Evolutionary conservation across 2,888 invertebrate species (phyloP).

Genomic region (Nysson spinosus): DNA sequence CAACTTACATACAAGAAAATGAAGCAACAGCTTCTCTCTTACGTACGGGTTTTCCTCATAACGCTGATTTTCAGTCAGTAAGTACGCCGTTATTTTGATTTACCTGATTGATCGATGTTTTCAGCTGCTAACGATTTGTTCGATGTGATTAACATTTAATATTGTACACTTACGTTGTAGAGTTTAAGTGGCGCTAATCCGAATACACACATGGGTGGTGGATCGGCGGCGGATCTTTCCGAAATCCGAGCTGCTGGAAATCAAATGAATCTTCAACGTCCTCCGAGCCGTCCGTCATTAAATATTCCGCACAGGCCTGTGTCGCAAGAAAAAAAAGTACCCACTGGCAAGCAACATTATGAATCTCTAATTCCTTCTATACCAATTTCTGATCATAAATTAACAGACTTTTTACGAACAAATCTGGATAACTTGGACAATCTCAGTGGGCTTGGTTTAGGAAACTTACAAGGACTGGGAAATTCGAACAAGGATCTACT

Average conservation of each 20-base stretch:
- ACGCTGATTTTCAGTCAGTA: conserved; percentile 71
- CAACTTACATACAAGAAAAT: conserved; percentile 72
- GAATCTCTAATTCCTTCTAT: conserved; percentile 73
- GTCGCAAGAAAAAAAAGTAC: conserved; percentile 74
- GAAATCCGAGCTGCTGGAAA: conserved; percentile 69
- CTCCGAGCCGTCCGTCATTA: conserved; percentile 74
- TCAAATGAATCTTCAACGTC: conserved; percentile 74
- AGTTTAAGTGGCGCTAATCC: conserved; percentile 66
- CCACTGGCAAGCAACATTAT: conserved; percentile 74
- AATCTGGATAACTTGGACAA: conserved; percentile 86
- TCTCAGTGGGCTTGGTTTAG: conserved; percentile 74
- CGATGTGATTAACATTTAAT: background rate
- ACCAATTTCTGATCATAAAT: conserved; percentile 81
- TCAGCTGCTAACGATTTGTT: background rate
- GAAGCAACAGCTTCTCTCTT: conserved; percentile 71
- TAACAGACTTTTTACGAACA: conserved; percentile 85
- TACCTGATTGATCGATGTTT: background rate
- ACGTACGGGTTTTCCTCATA: conserved; percentile 71
- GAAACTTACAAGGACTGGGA: conserved; percentile 69
- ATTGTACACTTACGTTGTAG: conserved; percentile 28
- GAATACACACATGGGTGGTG: conserved; percentile 68
- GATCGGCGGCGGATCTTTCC: conserved; percentile 67
- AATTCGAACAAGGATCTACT: conserved; percentile 82
- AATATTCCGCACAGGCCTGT: conserved; percentile 75
- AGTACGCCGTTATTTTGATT: conserved; percentile 22